Evolutionary conservation across 2,797 vertebrate genomes (phyloP).

Genomic region (Hemibagrus guttatus): DNA sequence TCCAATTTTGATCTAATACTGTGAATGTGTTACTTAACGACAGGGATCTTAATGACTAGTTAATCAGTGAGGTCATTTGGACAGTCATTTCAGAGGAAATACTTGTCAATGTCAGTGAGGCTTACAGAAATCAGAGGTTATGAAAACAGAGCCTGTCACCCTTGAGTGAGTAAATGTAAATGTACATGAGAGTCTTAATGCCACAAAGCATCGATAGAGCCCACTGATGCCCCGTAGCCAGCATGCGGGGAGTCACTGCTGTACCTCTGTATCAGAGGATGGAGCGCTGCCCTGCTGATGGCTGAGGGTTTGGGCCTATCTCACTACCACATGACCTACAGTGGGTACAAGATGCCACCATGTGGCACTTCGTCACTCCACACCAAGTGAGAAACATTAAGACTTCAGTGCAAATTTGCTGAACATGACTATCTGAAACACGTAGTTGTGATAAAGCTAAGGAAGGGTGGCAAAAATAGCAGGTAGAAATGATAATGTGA

Average conservation of each 20-base stretch:
- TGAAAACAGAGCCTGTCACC: background rate
- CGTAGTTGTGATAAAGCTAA: background rate
- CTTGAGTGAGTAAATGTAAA: background rate
- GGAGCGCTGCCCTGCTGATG: conserved; percentile 68
- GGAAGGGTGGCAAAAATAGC: conserved; percentile 22
- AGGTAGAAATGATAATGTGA: conserved; percentile 31
- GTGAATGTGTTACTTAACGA: conserved; percentile 48
- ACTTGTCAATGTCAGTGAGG: background rate
- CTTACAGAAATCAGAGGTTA: background rate
- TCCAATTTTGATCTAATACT: conserved; percentile 44
- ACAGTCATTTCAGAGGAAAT: conserved; percentile 21
- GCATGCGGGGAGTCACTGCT: conserved; percentile 58
- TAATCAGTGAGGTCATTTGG: conserved; percentile 2
- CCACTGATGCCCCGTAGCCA: conserved; percentile 57
- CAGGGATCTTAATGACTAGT: conserved; percentile 18
- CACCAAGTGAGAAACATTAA: conserved; percentile 67
- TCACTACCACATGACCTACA: conserved; percentile 67
- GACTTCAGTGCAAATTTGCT: conserved; percentile 39
- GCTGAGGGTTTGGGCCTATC: conserved; percentile 60
- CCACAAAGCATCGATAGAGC: conserved; percentile 39
- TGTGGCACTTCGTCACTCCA: conserved; percentile 74
- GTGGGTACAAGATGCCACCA: conserved; percentile 73
- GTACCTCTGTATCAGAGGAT: conserved; percentile 82
- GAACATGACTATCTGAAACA: background rate
- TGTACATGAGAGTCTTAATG: conserved; percentile 50